phyloP scores from a whole-genome alignment of 2,113 vertebrate species.

The Pedionomus torquatus region DNA sequence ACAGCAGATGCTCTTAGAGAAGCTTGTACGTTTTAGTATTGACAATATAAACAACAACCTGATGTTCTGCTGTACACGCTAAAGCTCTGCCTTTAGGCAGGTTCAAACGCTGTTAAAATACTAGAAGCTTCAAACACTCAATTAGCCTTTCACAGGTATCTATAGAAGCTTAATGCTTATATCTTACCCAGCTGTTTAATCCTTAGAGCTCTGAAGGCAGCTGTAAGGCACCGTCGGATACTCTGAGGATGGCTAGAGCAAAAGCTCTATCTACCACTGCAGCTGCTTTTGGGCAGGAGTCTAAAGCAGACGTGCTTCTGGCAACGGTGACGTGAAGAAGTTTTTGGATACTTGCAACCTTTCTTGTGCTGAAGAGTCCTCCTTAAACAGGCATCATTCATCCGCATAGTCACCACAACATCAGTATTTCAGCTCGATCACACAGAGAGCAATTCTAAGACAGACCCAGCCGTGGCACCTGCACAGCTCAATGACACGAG shows the following conservation, averaged over 20 bases:
- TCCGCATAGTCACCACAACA: neutral
- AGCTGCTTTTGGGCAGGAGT: neutral
- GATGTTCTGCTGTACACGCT: too few species aligned
- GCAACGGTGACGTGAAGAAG: accelerated
- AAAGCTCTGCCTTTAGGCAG: neutral
- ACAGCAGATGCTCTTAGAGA: neutral
- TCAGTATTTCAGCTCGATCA: neutral
- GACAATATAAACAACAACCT: neutral
- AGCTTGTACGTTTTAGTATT: neutral
- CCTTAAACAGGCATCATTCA: neutral
- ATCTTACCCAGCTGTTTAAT: neutral
- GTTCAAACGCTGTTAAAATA: neutral
- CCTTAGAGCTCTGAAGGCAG: neutral
- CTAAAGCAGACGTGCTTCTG: neutral
- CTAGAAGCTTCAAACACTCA: neutral
- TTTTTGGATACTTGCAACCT: neutral
- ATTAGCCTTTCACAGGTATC: neutral
- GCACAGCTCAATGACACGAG: neutral
- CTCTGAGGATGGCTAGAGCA: neutral
- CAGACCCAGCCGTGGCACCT: neutral
- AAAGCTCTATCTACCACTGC: neutral
- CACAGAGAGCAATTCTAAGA: neutral
- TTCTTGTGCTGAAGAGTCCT: neutral
- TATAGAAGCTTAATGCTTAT: neutral
- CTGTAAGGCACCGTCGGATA: neutral